Evolutionary conservation across 2,113 vertebrate species (phyloP).

Genomic region (Colinus virginianus): DNA sequence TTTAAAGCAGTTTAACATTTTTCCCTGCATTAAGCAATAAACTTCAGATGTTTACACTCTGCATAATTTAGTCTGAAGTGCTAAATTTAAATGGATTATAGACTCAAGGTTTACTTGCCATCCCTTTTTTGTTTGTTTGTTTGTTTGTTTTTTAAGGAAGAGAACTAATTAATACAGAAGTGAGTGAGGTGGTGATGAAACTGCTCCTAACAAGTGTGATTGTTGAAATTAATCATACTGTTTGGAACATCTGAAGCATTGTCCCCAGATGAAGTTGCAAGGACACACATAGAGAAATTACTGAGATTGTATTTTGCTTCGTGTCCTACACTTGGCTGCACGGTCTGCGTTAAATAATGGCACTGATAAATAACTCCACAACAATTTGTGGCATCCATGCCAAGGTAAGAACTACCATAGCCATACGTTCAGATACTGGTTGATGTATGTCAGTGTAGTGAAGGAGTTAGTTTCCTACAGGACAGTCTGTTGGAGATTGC

Average conservation of each 20-base stretch:
- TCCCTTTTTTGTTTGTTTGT: neutral
- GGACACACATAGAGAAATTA: neutral
- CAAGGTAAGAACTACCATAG: neutral
- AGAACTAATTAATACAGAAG: neutral
- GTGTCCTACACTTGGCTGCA: neutral
- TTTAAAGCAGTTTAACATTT: neutral
- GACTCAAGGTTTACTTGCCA: neutral
- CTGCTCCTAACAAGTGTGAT: neutral
- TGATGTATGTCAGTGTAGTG: neutral
- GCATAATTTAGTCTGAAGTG: neutral
- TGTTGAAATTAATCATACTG: neutral
- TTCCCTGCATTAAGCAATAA: neutral
- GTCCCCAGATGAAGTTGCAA: neutral
- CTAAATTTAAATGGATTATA: neutral
- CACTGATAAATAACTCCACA: neutral
- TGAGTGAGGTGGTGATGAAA: neutral
- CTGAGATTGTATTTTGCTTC: neutral
- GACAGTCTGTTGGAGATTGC: rapidly evolving
- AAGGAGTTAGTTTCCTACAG: neutral
- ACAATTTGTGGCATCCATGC: neutral
- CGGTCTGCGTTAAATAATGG: neutral
- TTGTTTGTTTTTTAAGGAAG: neutral
- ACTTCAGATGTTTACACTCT: neutral
- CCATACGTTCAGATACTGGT: neutral
- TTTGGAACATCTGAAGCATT: neutral